Evolutionary conservation across 2,797 vertebrate species (phyloP).

Genomic region (Hypotaenidia okinawae): DNA sequence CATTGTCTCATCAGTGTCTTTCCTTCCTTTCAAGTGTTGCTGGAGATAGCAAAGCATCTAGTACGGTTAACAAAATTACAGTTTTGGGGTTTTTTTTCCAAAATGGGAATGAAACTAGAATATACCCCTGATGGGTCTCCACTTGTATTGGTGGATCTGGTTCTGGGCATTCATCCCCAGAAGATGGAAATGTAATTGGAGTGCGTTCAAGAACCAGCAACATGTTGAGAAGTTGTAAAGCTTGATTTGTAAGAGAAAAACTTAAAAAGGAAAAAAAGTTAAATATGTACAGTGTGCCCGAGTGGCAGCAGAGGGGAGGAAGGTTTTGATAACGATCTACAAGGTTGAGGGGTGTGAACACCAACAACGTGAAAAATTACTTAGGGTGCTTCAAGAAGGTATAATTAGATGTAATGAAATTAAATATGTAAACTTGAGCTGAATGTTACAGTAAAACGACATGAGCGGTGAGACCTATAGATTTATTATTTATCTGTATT

Average conservation of each 20-base stretch:
- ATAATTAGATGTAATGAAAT: background rate
- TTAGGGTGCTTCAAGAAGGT: background rate
- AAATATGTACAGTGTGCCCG: background rate
- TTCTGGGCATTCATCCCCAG: slow-evolving; percentile 18
- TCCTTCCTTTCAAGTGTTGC: background rate
- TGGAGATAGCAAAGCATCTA: slow-evolving; percentile 8
- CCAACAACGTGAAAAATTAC: background rate
- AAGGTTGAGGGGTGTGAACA: slow-evolving; percentile 3
- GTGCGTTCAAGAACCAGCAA: background rate
- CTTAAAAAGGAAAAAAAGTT: background rate
- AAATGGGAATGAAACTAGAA: slow-evolving; percentile 40
- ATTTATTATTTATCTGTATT: background rate
- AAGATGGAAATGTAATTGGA: slow-evolving; percentile 20
- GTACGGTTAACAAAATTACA: background rate
- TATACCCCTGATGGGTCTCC: background rate
- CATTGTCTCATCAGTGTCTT: background rate
- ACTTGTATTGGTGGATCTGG: slow-evolving; percentile 35
- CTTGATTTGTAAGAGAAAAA: slow-evolving; percentile 19
- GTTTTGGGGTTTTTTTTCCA: background rate
- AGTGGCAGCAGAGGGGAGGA: slow-evolving; percentile 2
- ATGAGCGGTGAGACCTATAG: background rate
- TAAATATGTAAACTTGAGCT: slow-evolving; percentile 6
- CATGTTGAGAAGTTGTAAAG: slow-evolving; percentile 5
- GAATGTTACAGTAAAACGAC: background rate
- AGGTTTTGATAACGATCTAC: background rate